These are phyloP conservation scores for Helicoverpa armigera DNA, from an alignment of 1,140 invertebrate genomes.

Conservation along the genomic window DNA sequence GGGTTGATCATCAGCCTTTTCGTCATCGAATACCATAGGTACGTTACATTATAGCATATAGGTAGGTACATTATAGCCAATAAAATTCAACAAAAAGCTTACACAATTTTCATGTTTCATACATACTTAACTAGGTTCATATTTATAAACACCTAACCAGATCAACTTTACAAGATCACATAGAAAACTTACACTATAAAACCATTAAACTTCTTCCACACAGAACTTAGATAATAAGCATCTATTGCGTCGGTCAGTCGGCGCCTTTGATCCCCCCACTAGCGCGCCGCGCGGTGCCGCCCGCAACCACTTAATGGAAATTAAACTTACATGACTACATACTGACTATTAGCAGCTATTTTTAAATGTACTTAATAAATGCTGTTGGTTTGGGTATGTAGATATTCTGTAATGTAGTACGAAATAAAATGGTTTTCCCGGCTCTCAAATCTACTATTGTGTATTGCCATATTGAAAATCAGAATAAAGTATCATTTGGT, in stretches of 20 bases:
- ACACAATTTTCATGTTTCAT: neutral
- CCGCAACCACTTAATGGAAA: slow-evolving; percentile 66
- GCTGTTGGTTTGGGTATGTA: neutral
- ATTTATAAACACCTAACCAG: neutral
- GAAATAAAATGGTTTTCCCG: too few species aligned
- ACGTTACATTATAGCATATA: too few species aligned
- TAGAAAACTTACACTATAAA: neutral
- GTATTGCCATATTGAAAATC: too few species aligned
- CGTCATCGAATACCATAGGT: too few species aligned
- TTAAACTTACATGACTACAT: slow-evolving; percentile 66
- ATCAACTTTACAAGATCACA: neutral
- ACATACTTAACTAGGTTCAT: too few species aligned
- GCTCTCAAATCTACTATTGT: too few species aligned
- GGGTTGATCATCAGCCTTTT: too few species aligned
- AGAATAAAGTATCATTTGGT: too few species aligned
- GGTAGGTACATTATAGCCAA: too few species aligned
- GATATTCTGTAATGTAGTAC: neutral
- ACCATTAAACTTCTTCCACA: slow-evolving; percentile 12
- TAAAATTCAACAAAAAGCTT: neutral
- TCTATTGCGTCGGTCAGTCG: slow-evolving; percentile 53
- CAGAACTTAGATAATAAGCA: slow-evolving; percentile 47
- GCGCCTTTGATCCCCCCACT: slow-evolving; percentile 61
- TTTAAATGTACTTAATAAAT: neutral
- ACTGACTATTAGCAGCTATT: slow-evolving; percentile 29
- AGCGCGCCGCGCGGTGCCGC: slow-evolving; percentile 44